Evolutionary conservation across 2,888 invertebrate species (phyloP), one percentile per base, ranked within the genome.

Genomic region (Cheilosia urbana): DNA sequence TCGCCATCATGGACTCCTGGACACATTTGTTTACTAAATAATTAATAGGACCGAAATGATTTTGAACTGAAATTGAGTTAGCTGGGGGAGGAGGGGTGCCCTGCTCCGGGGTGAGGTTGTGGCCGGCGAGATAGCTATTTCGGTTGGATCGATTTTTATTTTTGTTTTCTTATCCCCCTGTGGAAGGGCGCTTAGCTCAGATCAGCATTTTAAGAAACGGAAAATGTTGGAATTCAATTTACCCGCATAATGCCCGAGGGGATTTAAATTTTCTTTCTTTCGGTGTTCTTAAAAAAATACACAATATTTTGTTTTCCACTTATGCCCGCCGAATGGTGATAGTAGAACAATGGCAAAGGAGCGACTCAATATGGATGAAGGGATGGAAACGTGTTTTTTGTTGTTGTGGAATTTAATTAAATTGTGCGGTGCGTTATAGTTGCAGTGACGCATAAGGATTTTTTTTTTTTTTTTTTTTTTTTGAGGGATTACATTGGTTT

Each of bases 11-110:
- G 51, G 51, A 49, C 58, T 34, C 55, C 30, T 65, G 75, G 60
- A 60, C 80, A 80, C 65, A 84, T 71, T 80, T 71, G 60, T 80
- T 60, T 73, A 71, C 69, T 84, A 76, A 84, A 80, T 84, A 80
- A 84, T 84, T 84, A 84, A 84, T 80, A 66, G 69, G 49, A 47
- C 65, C 19, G 69, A 58, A 75, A 73, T 19, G 65, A 49, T 53
- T 79, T 79, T 69, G 73, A 75, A 69, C 73, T 65, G 40, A 53
- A 69, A 58, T 68, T 69, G 27, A 51, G 65, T 72, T 76, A 21
- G 37, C 58, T 40, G 68, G 71, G 58, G 7, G 55, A 42, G 7
- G 55, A 42, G 66, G 63, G 57, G 4, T 47, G n/a, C 15, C 3
- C 0, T 34, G 34, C 9, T 9, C 2, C 27, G 17, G 55, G 47